A percentile compares a stretch with the other conserved stretches of the same genome.
Evolutionary conservation across 2,888 invertebrate genomes (phyloP).

Genomic region (Mimachlamys varia): DNA sequence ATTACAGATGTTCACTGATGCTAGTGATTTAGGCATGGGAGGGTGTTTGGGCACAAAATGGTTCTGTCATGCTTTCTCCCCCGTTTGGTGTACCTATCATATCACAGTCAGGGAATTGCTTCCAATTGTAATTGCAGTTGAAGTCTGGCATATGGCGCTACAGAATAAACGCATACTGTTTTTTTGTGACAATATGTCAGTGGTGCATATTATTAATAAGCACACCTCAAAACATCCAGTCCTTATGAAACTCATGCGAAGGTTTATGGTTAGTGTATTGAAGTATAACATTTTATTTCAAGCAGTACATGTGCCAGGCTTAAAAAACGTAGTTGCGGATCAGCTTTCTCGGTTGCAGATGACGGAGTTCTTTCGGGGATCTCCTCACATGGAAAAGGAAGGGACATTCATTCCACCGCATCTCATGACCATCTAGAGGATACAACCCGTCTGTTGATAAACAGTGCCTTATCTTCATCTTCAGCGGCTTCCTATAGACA

Average conservation of each 20-base stretch:
- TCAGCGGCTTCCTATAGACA: conserved; percentile 24
- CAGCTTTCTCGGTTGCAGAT: conserved; percentile 43
- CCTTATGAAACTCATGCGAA: conserved; percentile 43
- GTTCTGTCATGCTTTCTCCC: conserved; percentile 40
- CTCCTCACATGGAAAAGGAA: conserved; percentile 40
- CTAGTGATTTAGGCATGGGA: conserved; percentile 44
- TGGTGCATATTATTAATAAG: conserved; percentile 47
- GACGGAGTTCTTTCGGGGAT: neutral
- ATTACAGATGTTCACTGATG: conserved; percentile 43
- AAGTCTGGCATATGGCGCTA: conserved; percentile 36
- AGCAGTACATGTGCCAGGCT: conserved; percentile 48
- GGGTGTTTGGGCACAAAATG: conserved; percentile 37
- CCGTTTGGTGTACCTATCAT: neutral
- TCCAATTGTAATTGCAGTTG: conserved; percentile 46
- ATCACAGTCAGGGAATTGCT: conserved; percentile 47
- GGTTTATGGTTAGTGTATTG: conserved; percentile 41
- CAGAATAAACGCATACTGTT: conserved; percentile 39
- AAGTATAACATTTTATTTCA: conserved; percentile 48
- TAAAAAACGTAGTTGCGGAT: conserved; percentile 44
- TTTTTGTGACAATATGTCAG: conserved; percentile 47
- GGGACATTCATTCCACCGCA: neutral
- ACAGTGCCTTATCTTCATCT: conserved; percentile 15
- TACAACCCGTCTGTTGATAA: neutral
- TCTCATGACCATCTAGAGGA: conserved; percentile 10
- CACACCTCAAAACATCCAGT: conserved; percentile 37